phyloP scores from a whole-genome alignment of 2,888 invertebrate species.

The Gymnoscelis rufifasciata region DNA sequence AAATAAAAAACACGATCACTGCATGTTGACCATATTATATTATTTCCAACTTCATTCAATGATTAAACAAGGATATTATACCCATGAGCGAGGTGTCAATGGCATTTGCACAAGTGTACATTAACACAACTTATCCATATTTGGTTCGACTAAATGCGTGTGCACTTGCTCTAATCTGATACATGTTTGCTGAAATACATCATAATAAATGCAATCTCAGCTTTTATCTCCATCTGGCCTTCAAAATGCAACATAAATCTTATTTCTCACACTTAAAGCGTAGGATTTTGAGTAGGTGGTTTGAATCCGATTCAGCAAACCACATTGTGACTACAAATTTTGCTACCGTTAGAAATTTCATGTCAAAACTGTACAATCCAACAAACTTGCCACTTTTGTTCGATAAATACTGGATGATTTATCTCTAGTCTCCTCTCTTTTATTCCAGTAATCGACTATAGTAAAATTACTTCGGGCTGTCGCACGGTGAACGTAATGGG shows the following conservation, averaged over 20 bases:
- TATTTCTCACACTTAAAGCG: constrained; percentile 26
- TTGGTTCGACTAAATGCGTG: constrained; percentile 18
- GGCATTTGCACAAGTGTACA: constrained; percentile 10
- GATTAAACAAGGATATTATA: constrained; percentile 3
- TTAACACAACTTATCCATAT: constrained; percentile 13
- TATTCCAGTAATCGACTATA: constrained; percentile 25
- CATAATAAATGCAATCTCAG: constrained; percentile 22
- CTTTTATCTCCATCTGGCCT: constrained; percentile 39
- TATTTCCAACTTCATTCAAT: background rate
- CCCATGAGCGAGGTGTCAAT: constrained; percentile 12
- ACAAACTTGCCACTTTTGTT: constrained; percentile 5
- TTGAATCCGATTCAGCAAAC: constrained; percentile 13
- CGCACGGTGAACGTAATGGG: constrained; percentile 59
- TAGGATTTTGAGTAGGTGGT: constrained; percentile 28
- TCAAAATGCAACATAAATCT: constrained; percentile 39
- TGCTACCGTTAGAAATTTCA: constrained; percentile 14
- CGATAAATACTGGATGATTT: constrained; percentile 7
- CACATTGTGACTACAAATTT: constrained; percentile 7
- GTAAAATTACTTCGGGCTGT: too few species aligned
- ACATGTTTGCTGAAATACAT: constrained; percentile 17
- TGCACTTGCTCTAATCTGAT: constrained; percentile 27
- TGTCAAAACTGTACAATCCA: background rate
- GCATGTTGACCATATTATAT: too few species aligned
- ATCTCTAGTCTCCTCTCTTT: constrained; percentile 10
- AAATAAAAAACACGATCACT: background rate